Base-by-base conservation (phyloP, 2,888 invertebrate species). In the Serripes groenlandicus region DNA sequence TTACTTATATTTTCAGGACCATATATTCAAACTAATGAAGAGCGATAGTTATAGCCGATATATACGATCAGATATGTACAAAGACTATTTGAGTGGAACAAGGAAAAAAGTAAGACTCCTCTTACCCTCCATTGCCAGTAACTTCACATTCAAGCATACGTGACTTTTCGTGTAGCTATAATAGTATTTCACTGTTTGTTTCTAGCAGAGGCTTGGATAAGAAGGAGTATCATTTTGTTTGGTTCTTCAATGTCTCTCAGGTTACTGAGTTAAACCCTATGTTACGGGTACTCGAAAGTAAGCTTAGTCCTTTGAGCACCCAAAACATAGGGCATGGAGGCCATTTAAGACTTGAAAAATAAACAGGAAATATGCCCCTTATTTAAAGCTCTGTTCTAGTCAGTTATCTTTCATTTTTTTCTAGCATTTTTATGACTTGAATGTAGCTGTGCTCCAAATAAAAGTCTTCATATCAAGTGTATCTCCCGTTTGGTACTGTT, bases 1-100 rank as follows among this genome's bases (percentile, higher is more conserved):
- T n/a, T n/a, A n/a, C n/a, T n/a, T n/a, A n/a, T n/a, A n/a, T 34
- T 92, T 93, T 69, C 96, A 98, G 98, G 98, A 98, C 9, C 99
- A 99, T 95, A 99, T 99, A 54, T 99, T 99, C 95, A 98, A 99
- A 94, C 96, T 99, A 91, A 99, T 99, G 99, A 99, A 99, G 95
- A 98, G 98, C 88, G 99, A 99, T 95, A 99, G 98, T 93, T 99
- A 99, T 94, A 99, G 99, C 75, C 96, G 99, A 90, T 99, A 99
- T 94, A 96, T 99, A 74, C 97, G 99, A 88, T 99, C 99, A 0
- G 99, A 99, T 91, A 98, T 99, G 97, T 99, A 99, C 95, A 99
- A 99, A 96, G 99, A 99, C 91, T 98, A 97, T 94, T 96, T 99
- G 83, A 98, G 97, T 94, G 98, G 98, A 89, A 97, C 98, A 88